phyloP scores from a whole-genome alignment of 1,140 invertebrate genomes.

The Drosophila insularis region DNA sequence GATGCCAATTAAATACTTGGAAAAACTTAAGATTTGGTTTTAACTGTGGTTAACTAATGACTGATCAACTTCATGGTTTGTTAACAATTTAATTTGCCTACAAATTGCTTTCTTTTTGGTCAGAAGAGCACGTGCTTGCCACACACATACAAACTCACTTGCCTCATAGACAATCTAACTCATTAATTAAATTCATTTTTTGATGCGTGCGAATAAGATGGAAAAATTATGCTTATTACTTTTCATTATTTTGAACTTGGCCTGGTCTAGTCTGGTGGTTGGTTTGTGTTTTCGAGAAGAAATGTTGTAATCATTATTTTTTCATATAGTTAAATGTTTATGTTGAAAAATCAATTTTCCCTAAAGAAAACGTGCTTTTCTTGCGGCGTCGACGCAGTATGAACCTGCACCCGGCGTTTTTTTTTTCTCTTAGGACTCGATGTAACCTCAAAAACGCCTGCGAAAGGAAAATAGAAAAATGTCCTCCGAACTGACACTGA shows the following conservation, averaged over 20 bases:
- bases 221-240: slow-evolving; percentile 29
- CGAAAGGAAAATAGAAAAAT: slow-evolving; percentile 23
- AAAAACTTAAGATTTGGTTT: slow-evolving; percentile 10
- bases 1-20: neutral
- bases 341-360: slow-evolving; percentile 50
- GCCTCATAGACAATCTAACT: neutral
- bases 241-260: slow-evolving; percentile 14
- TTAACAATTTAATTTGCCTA: slow-evolving; percentile 77
- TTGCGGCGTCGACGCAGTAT: slow-evolving; percentile 38
- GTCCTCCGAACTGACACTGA: slow-evolving; percentile 11
- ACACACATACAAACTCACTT: neutral
- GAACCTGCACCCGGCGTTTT: slow-evolving; percentile 11
- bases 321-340: neutral
- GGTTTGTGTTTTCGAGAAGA: neutral
- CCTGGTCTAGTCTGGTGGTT: slow-evolving; percentile 3
- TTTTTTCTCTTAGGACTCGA: neutral
- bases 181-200: slow-evolving; percentile 12
- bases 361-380: slow-evolving; percentile 35
- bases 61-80: slow-evolving; percentile 77
- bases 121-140: slow-evolving; percentile 43
- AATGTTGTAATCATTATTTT: slow-evolving; percentile 44
- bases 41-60: slow-evolving; percentile 39
- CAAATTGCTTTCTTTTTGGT: slow-evolving; percentile 59
- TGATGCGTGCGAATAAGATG: slow-evolving; percentile 23
- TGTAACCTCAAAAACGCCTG: slow-evolving; percentile 38